Evolutionary conservation across 2,113 vertebrate species (phyloP).

Genomic region (Hemichromis elongatus): DNA sequence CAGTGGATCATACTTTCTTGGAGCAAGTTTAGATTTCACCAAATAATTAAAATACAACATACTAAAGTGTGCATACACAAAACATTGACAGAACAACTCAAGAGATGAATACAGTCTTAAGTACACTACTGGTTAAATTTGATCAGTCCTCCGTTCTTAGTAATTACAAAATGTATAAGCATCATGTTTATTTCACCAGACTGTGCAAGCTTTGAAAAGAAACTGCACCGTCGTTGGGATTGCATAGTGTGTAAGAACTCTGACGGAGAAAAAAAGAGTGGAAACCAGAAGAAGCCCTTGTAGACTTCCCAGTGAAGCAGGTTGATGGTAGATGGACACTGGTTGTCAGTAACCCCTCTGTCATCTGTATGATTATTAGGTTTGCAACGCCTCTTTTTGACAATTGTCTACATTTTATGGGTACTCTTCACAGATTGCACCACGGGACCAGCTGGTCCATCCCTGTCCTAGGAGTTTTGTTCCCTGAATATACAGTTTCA

Average conservation of each 20-base stretch:
- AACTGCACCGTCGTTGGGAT: conserved; percentile 57
- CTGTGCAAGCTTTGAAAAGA: conserved; percentile 53
- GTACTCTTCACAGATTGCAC: conserved; percentile 58
- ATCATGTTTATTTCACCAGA: conserved; percentile 41
- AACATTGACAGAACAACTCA: conserved; percentile 56
- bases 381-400: conserved; percentile 17
- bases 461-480: conserved; percentile 55
- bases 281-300: conserved; percentile 47
- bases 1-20: conserved; percentile 22
- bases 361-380: conserved; percentile 21
- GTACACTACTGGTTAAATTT: conserved; percentile 43
- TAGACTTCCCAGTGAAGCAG: conserved; percentile 40
- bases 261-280: conserved; percentile 25
- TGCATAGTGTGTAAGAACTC: conserved; percentile 70
- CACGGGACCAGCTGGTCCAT: conserved; percentile 48
- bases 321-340: conserved; percentile 26
- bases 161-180: conserved; percentile 59
- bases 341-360: background rate
- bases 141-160: conserved; percentile 29
- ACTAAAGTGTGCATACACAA: conserved; percentile 56
- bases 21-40: conserved; percentile 40
- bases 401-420: conserved; percentile 37
- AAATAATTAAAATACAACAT: conserved; percentile 61
- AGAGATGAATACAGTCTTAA: conserved; percentile 45
- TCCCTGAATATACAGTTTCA: conserved; percentile 54